Percentiles rank a stretch among this genome's conserved stretches.
phyloP scores from a whole-genome alignment of 1,140 invertebrate species.

The Drosophila punjabiensis region DNA sequence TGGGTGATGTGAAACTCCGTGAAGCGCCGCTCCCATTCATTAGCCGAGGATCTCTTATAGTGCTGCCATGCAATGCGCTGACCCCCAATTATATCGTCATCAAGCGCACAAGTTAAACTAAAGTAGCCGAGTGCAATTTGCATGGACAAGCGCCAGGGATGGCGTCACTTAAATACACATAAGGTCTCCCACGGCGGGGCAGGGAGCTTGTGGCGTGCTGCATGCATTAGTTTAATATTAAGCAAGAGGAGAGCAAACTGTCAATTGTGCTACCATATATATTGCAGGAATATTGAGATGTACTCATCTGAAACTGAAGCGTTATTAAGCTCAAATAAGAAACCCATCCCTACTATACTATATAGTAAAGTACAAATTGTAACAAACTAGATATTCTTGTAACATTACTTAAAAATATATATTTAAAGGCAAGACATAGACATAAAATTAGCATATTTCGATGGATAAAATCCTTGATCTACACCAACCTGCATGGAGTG shows the following conservation, averaged over 20 bases:
- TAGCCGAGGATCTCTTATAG: constrained; percentile 3
- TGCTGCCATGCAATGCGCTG: constrained; percentile 29
- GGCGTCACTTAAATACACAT: constrained; percentile 63
- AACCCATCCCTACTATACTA: no score
- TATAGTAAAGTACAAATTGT: no score
- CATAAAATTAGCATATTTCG: no score
- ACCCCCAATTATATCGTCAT: constrained; percentile 72
- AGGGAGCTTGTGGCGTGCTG: constrained; percentile 43
- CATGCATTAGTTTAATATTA: constrained; percentile 73
- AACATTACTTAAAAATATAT: no score
- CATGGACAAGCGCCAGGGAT: constrained; percentile 46
- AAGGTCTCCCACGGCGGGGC: constrained; percentile 8
- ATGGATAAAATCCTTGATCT: neutral
- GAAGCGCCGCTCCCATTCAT: neutral
- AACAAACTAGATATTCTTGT: no score
- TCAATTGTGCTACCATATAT: constrained; percentile 37
- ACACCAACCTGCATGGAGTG: no score
- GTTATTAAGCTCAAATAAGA: neutral
- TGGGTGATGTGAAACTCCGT: neutral
- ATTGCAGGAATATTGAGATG: neutral
- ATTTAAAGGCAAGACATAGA: no score
- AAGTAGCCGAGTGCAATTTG: constrained; percentile 52
- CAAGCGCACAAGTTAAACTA: constrained; percentile 68
- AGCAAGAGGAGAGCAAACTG: constrained; percentile 64
- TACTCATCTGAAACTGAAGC: neutral